Base-by-base conservation (phyloP, 2,888 invertebrate species). In the Abrostola tripartita region DNA sequence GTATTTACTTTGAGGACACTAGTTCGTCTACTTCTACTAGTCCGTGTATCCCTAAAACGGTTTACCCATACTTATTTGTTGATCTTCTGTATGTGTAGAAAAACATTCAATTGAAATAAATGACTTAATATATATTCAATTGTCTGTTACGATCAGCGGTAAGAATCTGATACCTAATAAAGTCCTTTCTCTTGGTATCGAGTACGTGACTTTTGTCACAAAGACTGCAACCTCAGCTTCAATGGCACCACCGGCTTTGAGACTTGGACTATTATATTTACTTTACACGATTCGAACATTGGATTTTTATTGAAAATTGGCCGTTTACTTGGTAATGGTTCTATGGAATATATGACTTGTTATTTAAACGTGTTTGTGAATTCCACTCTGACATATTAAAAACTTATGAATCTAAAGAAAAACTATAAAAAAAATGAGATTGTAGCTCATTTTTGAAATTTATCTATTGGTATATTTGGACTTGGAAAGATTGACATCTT, bases 141-240 rank as follows among this genome's bases (percentile, higher is more conserved):
- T 65, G 59, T 56, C 50, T 52, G 47, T 71, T 74, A 72, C 62
- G 12, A 57, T 61, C 56, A 54, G 78, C 61, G 61, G 49, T 61
- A 55, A 72, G 52, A 51, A 58, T 63, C 62, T 72, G 50, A 70
- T 64, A 52, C 50, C 52, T 66, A 71, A 65, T 68, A 69, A 67
- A 76, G 54, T 62, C 36, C 61, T 67, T 65, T 61, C 50, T 44
- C 55, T 63, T 35, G 52, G 50, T 65, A 57, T 69, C 58, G 52
- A 65, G 42, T 67, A 79, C 81, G 80, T 78, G 78, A 69, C 65
- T 66, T 49, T 54, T 66, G 52, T 74, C 54, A 42, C 50, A 67
- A 79, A 65, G 52, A 54, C 50, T 53, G 52, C n/a, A 54, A 49
- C 8, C 52, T 40, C 38, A 12, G 35, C 41, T 61, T 47, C 52